phyloP scores from a whole-genome alignment of 2,888 invertebrate genomes.

The Formica aserva region DNA sequence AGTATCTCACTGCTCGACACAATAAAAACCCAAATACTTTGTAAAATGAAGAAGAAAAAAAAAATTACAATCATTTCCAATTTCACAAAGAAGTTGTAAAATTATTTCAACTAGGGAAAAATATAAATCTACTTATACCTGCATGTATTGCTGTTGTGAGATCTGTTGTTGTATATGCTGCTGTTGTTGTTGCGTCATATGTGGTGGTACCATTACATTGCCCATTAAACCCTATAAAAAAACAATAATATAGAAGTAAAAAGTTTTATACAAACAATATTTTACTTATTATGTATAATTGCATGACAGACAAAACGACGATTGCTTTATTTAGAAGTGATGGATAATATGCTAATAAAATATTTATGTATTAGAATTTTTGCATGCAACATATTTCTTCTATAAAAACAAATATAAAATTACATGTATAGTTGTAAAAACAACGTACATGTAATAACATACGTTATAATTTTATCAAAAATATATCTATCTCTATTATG shows the following conservation, averaged over 20 bases:
- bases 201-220: conserved; percentile 82
- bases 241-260: conserved; percentile 2
- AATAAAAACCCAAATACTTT: too few species aligned
- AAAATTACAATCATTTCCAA: too few species aligned
- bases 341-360: conserved; percentile 1
- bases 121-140: conserved; percentile 79
- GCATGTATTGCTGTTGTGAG: conserved; percentile 85
- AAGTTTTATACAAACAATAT: neutral
- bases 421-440: too few species aligned
- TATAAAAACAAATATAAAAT: neutral
- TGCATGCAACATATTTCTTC: neutral
- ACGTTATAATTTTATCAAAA: neutral
- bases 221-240: conserved; percentile 81
- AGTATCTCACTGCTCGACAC: too few species aligned
- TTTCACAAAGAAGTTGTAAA: too few species aligned
- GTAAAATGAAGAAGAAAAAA: too few species aligned
- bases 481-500: neutral
- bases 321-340: neutral
- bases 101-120: too few species aligned
- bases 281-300: neutral
- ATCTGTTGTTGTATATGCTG: conserved; percentile 84
- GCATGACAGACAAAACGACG: neutral
- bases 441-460: too few species aligned
- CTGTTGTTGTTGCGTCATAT: conserved; percentile 82
- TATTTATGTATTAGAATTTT: neutral